A percentile compares a stretch with the other conserved stretches of the same genome.
phyloP scores from a whole-genome alignment of 2,797 vertebrate genomes.

The Pampus argenteus region DNA sequence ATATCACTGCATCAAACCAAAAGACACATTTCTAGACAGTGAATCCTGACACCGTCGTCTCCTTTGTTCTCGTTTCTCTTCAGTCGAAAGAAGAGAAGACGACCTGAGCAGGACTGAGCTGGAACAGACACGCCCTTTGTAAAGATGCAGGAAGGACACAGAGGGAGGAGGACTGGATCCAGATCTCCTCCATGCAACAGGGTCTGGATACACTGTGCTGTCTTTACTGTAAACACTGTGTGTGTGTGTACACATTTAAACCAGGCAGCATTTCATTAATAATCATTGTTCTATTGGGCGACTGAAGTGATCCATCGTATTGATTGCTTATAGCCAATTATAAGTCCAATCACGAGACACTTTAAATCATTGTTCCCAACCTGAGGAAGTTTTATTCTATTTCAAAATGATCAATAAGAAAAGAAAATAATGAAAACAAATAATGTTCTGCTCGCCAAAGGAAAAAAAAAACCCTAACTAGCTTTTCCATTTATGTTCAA shows the following conservation, averaged over 20 bases:
- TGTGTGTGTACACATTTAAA: neutral
- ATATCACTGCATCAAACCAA: neutral
- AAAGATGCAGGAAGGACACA: conserved; percentile 53
- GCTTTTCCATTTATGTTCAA: neutral
- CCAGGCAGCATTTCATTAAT: neutral
- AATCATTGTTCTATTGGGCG: neutral
- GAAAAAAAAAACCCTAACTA: neutral
- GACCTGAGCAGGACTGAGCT: conserved; percentile 60
- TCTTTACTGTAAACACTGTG: neutral
- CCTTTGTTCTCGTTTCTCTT: conserved; percentile 5
- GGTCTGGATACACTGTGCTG: conserved; percentile 7
- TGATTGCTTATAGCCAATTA: neutral
- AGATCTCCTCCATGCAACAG: conserved; percentile 5
- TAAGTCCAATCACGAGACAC: neutral
- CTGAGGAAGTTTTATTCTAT: too few relatives aligned
- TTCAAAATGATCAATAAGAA: too few relatives aligned
- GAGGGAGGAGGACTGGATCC: conserved; percentile 22
- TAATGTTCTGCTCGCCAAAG: too few relatives aligned
- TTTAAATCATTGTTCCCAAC: neutral
- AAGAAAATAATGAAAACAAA: too few relatives aligned
- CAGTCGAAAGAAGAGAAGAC: neutral
- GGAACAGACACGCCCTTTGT: conserved; percentile 77
- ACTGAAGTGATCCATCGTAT: neutral
- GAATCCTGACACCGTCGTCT: neutral
- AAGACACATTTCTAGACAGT: neutral